Evolutionary conservation across 2,888 invertebrate genomes (phyloP).

Genomic region (Tenthredo livida): DNA sequence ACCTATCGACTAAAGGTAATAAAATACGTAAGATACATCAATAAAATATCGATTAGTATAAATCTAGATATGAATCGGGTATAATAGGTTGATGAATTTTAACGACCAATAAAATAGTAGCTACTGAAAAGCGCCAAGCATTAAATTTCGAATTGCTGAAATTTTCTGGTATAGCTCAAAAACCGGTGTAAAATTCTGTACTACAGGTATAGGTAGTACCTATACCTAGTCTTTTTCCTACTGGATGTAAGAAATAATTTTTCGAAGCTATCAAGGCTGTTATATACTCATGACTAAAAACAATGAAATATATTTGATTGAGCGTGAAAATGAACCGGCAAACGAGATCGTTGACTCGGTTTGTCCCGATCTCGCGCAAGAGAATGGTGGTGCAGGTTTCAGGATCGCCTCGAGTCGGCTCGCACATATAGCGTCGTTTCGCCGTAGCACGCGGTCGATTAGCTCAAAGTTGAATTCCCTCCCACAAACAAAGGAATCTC

Average conservation of each 20-base stretch:
- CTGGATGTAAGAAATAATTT: background rate
- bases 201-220: background rate
- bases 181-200: background rate
- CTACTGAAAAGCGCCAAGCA: background rate
- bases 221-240: no score
- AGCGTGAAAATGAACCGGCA: constrained; percentile 34
- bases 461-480: constrained; percentile 51
- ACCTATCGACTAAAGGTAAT: background rate
- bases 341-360: constrained; percentile 44
- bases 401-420: background rate
- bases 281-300: background rate
- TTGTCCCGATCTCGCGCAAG: constrained; percentile 10
- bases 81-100: constrained; percentile 7
- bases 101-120: constrained; percentile 34
- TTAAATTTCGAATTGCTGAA: background rate
- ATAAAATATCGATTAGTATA: constrained; percentile 33
- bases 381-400: background rate
- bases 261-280: background rate
- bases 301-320: constrained; percentile 3
- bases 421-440: constrained; percentile 17
- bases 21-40: constrained; percentile 8
- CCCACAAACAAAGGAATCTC: constrained; percentile 53
- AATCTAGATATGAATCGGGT: constrained; percentile 5
- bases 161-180: background rate
- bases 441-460: constrained; percentile 52